Evolutionary conservation across 2,113 vertebrate species (phyloP), one percentile per base, ranked within the genome.

Genomic region (Myotis yumanensis): DNA sequence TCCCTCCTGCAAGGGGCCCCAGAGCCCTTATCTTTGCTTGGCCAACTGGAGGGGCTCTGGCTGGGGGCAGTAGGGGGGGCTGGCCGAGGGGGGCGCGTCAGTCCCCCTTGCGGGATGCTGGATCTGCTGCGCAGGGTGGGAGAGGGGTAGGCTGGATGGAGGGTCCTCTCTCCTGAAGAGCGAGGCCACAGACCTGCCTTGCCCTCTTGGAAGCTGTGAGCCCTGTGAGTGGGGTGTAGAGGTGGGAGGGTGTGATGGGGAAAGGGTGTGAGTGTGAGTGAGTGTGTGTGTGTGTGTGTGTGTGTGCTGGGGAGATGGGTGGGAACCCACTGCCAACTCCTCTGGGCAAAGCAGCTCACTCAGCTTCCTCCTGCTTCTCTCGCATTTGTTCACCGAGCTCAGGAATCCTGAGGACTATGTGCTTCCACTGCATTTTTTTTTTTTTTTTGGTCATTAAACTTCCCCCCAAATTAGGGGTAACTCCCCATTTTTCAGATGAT

Each of bases 351-450:
- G 48, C 35, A 23, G 23, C 18, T 7, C 2, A 1, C n/a, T 35
- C 64, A 11, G 11, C 43, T 16, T 32, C 46, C 3, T 80, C 28
- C 3, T 7, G 30, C 35, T 66, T 72, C 35, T 14, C 4, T 9
- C 6, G 0, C 2, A 1, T 9, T 28, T 22, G 51, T 37, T 15
- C 62, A 4, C 11, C 0, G 8, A 15, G 48, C 18, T 28, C 10
- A 1, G 0, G 16, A 32, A 30, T 37, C 82, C 84, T 9, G 35
- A 68, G 46, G 64, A 5, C 48, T 11, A 0, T 6, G 12, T 6
- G 9, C 62, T 51, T 52, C 1, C 1, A 20, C 32, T 23, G n/a
- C 82, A 8, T 32, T 77, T 57, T 72, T 66, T 35, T 25, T 40
- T 40, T 43, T 43, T 43, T 43, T 37, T 37, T 37, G 37, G 71